These are phyloP conservation scores for Ectemnius cavifrons DNA, from an alignment of 2,888 invertebrate species.

Conservation along the genomic window DNA sequence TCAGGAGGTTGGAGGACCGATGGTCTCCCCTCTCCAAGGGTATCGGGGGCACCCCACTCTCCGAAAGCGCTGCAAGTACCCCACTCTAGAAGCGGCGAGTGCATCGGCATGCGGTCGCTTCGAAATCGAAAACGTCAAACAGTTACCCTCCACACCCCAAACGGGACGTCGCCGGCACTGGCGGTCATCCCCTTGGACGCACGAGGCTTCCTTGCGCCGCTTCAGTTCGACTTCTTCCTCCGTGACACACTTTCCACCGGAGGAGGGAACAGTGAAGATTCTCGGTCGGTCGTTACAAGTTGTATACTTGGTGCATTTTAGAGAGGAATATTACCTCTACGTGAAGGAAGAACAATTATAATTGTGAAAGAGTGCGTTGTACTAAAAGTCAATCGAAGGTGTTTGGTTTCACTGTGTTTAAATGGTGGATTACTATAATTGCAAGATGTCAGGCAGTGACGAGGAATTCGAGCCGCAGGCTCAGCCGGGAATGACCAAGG, in stretches of 20 bases:
- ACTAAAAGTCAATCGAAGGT: background rate
- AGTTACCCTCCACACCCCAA: constrained; percentile 74
- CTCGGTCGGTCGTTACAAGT: too few species aligned
- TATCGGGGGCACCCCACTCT: constrained; percentile 63
- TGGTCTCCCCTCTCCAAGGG: constrained; percentile 54
- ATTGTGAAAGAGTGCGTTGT: background rate
- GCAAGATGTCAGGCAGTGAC: constrained; percentile 77
- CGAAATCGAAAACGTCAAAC: constrained; percentile 77
- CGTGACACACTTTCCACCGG: background rate
- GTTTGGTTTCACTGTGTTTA: constrained; percentile 45
- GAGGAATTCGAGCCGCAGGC: constrained; percentile 79
- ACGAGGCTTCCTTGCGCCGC: background rate
- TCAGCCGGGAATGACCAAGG: constrained; percentile 83
- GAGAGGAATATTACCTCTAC: background rate
- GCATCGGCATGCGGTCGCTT: constrained; percentile 76
- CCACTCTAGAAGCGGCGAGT: constrained; percentile 61
- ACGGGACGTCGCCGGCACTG: constrained; percentile 55
- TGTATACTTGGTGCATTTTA: too few species aligned
- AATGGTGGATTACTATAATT: constrained; percentile 76
- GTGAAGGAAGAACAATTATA: background rate
- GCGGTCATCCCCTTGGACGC: constrained; percentile 30
- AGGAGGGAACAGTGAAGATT: background rate
- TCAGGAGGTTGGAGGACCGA: constrained; percentile 68
- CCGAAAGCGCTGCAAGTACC: constrained; percentile 46
- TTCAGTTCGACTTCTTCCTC: background rate